Percentiles rank a stretch among this genome's conserved stretches.
These are phyloP conservation scores for Buceros bicornis DNA, from an alignment of 2,797 vertebrate genomes.

Conservation along the genomic window DNA sequence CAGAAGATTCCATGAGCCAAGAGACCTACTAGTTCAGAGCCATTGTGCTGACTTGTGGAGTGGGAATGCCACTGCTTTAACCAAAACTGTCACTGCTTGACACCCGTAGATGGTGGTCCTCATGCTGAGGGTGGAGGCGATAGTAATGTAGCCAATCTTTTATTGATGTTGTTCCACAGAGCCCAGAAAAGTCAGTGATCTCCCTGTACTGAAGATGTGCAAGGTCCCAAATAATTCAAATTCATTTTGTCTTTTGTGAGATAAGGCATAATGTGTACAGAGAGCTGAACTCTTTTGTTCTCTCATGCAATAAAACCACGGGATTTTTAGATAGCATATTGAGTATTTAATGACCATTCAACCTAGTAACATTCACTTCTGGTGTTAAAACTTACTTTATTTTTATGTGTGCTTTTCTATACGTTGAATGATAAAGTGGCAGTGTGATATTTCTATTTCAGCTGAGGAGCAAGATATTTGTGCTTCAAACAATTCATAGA, in stretches of 20 bases:
- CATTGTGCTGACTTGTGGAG: accelerated
- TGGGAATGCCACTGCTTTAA: neutral
- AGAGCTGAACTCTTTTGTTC: neutral
- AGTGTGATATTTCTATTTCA: neutral
- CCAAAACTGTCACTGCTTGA: neutral
- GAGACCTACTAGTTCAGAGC: neutral
- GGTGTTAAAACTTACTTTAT: neutral
- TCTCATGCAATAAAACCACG: neutral
- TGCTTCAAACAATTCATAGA: neutral
- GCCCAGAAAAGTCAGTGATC: neutral
- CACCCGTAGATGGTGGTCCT: neutral
- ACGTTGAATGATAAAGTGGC: neutral
- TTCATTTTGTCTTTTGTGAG: neutral
- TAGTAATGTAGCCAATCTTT: neutral
- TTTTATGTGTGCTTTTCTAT: neutral
- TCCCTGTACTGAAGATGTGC: neutral
- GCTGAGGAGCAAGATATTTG: neutral
- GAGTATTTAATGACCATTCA: neutral
- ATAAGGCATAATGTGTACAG: neutral
- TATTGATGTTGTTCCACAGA: neutral
- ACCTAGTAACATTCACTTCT: neutral
- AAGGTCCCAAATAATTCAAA: neutral
- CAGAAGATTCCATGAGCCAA: neutral
- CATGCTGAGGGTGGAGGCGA: neutral
- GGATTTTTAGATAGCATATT: neutral